Base-by-base conservation (phyloP, 2,888 invertebrate genomes). In the Lottia gigantea region DNA sequence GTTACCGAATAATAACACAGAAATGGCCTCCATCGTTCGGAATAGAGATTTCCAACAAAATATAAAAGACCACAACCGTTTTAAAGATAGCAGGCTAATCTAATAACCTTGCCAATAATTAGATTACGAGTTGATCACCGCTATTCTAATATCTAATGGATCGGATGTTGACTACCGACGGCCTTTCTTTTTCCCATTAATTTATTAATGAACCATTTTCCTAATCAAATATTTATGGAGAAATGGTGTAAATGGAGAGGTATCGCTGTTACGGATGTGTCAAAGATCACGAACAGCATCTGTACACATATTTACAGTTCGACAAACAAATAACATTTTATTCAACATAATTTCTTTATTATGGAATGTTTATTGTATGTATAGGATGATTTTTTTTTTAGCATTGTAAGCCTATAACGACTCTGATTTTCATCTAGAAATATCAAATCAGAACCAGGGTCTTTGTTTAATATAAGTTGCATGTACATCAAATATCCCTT, bases 141-240 rank as follows among this genome's bases (percentile, higher is more conserved):
- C 46, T 45, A 69, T 68, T 67, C 71, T 73, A 67, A 74, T 73
- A 73, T 74, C 71, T 76, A 76, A 76, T 76, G 76, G 71, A 68
- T 55, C 62, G 49, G 68, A 70, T 69, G 62, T 61, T 49, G 55
- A 61, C 31, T 31, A 66, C 67, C 40, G 47, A 67, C 71, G 66
- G 64, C 71, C 71, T 64, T 71, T 72, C 74, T 71, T 67, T 71
- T 71, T 19, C 68, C 70, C 76, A 72, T 73, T 73, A 76, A 65
- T 66, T 49, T 65, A 55, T 64, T 67, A 49, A 64, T 49, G 71
- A 65, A 66, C 73, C 75, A 75, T 77, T 78, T 76, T 73, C 70
- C 62, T 81, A 78, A 81, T 80, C 81, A 76, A 81, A 81, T 80
- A 81, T 81, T 81, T 75, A 81, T 77, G 71, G 67, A 72, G 71